phyloP scores from a whole-genome alignment of 2,797 vertebrate species.

The Poeciliopsis infans region DNA sequence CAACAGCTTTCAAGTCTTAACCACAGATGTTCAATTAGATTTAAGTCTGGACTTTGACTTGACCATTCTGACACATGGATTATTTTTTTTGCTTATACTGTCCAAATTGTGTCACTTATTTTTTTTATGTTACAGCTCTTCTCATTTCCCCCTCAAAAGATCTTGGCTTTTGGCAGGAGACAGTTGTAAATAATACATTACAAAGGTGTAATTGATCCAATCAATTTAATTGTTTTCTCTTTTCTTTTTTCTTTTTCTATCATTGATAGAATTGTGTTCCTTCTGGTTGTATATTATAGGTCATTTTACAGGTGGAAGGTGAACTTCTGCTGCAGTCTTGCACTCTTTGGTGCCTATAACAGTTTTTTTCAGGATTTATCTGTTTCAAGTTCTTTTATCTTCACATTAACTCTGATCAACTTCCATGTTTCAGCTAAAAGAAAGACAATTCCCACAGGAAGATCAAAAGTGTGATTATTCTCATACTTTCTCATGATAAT shows the following conservation, averaged over 20 bases:
- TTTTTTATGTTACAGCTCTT: too few relatives aligned
- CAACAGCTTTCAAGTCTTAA: too few relatives aligned
- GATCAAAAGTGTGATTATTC: not conserved
- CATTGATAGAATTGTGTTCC: not conserved
- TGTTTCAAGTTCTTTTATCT: not conserved
- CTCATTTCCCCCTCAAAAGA: too few relatives aligned
- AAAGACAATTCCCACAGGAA: not conserved
- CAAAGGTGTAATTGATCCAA: too few relatives aligned
- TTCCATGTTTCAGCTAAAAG: not conserved
- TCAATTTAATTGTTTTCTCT: too few relatives aligned
- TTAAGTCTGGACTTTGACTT: too few relatives aligned
- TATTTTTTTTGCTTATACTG: too few relatives aligned
- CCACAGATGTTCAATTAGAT: too few relatives aligned
- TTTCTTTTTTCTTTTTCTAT: not conserved
- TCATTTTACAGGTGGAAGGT: not conserved
- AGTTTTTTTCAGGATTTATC: not conserved
- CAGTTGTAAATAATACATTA: too few relatives aligned
- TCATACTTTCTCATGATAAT: not conserved
- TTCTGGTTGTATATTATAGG: not conserved
- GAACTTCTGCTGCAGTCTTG: not conserved
- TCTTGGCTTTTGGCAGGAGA: too few relatives aligned
- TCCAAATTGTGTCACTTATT: too few relatives aligned
- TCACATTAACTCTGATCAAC: not conserved
- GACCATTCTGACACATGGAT: too few relatives aligned
- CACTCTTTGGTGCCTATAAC: not conserved